phyloP scores from a whole-genome alignment of 2,797 vertebrate genomes.

The Alfaro cultratus region DNA sequence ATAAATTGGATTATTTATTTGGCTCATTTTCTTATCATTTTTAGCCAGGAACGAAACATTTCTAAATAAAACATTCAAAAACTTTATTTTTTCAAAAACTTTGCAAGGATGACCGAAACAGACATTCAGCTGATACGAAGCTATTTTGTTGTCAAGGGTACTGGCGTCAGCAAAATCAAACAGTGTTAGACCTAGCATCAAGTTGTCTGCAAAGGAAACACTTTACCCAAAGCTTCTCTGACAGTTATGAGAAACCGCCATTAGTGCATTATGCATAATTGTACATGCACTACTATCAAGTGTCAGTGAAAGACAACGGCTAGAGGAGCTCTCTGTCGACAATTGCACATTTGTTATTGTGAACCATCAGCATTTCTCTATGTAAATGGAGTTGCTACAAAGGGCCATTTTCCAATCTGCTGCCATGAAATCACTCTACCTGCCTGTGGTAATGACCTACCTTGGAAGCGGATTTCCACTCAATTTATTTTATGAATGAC shows the following conservation, averaged over 20 bases:
- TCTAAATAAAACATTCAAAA: slow-evolving; percentile 51
- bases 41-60: slow-evolving; percentile 31
- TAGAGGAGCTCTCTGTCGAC: slow-evolving; percentile 86
- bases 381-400: slow-evolving; percentile 94
- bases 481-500: slow-evolving; percentile 77
- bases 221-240: slow-evolving; percentile 89
- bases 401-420: slow-evolving; percentile 94
- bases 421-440: slow-evolving; percentile 91
- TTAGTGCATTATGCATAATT: slow-evolving; percentile 99
- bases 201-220: slow-evolving; percentile 91
- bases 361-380: slow-evolving; percentile 98
- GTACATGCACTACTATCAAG: slow-evolving; percentile 86
- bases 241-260: slow-evolving; percentile 96
- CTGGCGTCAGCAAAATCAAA: slow-evolving; percentile 94
- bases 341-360: slow-evolving; percentile 87
- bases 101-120: slow-evolving; percentile 82
- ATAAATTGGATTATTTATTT: slow-evolving; percentile 9
- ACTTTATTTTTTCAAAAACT: slow-evolving; percentile 65
- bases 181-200: slow-evolving; percentile 86
- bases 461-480: slow-evolving; percentile 73
- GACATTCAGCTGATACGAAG: slow-evolving; percentile 88
- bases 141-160: slow-evolving; percentile 95
- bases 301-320: slow-evolving; percentile 95
- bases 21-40: slow-evolving; percentile 11
- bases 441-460: slow-evolving; percentile 80